phyloP scores from a whole-genome alignment of 1,140 invertebrate genomes.

The Pogonomyrmex barbatus region DNA sequence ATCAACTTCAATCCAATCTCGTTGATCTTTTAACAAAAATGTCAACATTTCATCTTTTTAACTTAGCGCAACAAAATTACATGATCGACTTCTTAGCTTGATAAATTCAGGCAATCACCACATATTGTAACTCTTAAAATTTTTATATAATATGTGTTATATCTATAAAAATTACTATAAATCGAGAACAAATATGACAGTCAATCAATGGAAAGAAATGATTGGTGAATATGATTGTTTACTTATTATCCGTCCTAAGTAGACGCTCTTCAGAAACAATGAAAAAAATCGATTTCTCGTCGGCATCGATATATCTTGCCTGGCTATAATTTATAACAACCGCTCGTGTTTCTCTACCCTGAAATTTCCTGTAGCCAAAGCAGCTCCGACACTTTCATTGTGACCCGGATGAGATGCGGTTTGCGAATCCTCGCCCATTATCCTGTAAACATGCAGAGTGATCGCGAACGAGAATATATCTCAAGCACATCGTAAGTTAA shows the following conservation, averaged over 20 bases:
- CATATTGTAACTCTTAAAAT: not conserved
- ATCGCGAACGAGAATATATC: not conserved
- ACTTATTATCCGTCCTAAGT: not conserved
- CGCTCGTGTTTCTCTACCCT: not conserved
- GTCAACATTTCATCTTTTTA: constrained; percentile 17
- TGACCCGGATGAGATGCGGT: not conserved
- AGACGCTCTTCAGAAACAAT: constrained; percentile 26
- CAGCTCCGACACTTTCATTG: not conserved
- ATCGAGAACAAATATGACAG: not conserved
- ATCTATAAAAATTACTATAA: not conserved
- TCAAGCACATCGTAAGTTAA: not conserved
- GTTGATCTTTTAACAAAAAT: not conserved
- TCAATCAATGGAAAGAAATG: not conserved
- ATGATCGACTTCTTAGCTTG: not conserved
- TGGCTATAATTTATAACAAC: constrained; percentile 44
- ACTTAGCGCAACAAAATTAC: not conserved
- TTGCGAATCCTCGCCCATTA: not conserved
- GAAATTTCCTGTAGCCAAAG: constrained; percentile 30
- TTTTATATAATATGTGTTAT: not conserved
- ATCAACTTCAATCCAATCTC: not conserved
- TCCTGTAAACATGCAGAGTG: not conserved
- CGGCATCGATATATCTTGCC: not conserved
- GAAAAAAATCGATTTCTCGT: constrained; percentile 53
- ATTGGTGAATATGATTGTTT: not conserved
- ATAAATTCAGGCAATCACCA: not conserved